These are phyloP conservation scores for Gorsachius magnificus DNA, from an alignment of 2,797 vertebrate genomes.

Conservation along the genomic window DNA sequence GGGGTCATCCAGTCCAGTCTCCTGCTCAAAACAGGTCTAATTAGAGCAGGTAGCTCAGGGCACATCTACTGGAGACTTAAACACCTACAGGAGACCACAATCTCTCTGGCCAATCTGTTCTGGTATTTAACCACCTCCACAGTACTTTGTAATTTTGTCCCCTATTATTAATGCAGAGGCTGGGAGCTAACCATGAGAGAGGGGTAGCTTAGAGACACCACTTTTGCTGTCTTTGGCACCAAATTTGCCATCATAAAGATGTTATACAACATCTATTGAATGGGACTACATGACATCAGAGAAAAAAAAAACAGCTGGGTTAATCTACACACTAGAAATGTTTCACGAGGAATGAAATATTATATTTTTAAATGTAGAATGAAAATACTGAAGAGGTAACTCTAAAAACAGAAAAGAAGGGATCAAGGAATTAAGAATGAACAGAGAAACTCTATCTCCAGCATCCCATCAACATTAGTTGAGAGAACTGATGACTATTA, in stretches of 20 bases:
- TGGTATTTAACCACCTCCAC: background rate
- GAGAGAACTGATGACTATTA: background rate
- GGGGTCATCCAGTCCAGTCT: background rate
- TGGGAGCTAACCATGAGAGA: background rate
- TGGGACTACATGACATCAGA: background rate
- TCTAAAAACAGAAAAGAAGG: background rate
- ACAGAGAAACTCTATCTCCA: background rate
- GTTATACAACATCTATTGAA: background rate
- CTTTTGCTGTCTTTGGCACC: background rate
- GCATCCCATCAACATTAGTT: background rate
- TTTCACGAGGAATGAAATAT: background rate
- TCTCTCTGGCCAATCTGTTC: background rate
- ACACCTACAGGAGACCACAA: background rate
- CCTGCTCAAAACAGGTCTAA: background rate
- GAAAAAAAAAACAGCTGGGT: background rate
- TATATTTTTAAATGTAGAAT: background rate
- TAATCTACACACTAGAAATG: background rate
- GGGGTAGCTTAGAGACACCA: background rate
- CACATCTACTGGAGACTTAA: background rate
- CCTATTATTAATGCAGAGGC: background rate
- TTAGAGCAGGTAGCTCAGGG: background rate
- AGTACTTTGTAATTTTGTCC: rapidly evolving
- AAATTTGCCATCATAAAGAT: background rate
- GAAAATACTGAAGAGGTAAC: background rate
- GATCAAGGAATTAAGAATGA: background rate